These are phyloP conservation scores for Gallinago media DNA, from an alignment of 2,113 vertebrate genomes.

Conservation along the genomic window DNA sequence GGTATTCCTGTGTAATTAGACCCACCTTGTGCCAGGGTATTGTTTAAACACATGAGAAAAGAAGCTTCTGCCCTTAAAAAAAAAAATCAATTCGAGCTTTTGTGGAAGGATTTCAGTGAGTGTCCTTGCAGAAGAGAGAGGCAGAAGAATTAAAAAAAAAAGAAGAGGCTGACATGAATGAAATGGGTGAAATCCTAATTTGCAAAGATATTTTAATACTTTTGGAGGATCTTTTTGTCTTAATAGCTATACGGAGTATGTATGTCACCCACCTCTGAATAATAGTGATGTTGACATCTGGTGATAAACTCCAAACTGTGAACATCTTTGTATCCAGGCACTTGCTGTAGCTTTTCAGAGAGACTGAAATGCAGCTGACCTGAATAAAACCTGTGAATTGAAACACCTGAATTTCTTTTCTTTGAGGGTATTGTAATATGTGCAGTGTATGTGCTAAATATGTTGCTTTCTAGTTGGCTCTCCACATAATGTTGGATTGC, in stretches of 20 bases:
- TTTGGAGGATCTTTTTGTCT: not conserved
- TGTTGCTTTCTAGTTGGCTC: conserved; percentile 54
- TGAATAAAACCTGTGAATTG: conserved; percentile 13
- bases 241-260: not conserved
- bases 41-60: not conserved
- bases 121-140: not conserved
- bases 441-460: conserved; percentile 47
- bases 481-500: conserved; percentile 29
- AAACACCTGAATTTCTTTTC: conserved; percentile 32
- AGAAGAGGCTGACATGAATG: not conserved
- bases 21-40: not conserved
- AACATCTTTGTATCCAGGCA: not conserved
- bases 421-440: conserved; percentile 30
- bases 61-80: not conserved
- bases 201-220: not conserved
- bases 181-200: not conserved
- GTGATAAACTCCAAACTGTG: not conserved
- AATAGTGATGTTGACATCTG: not conserved
- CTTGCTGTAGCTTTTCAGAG: conserved; percentile 43
- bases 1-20: not conserved
- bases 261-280: not conserved
- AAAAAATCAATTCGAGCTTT: not conserved
- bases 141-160: not conserved
- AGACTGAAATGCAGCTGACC: conserved; percentile 24
- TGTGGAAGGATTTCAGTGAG: not conserved